These are phyloP conservation scores for Chaetodon trifascialis DNA, from an alignment of 2,113 vertebrate genomes.

Conservation along the genomic window DNA sequence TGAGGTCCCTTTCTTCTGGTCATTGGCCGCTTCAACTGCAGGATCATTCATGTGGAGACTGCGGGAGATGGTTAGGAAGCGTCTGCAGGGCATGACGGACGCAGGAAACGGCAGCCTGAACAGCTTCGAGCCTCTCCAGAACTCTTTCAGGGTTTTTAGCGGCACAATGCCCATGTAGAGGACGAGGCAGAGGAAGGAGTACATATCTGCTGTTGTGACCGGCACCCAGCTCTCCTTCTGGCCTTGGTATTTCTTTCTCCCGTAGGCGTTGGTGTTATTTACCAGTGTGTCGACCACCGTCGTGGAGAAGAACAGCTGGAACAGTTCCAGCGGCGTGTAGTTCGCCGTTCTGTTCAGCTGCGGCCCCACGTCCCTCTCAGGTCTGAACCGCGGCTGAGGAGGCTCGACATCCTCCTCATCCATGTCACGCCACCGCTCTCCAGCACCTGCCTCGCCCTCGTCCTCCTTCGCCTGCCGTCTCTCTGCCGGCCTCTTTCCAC, in stretches of 20 bases:
- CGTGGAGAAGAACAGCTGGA: conserved; percentile 70
- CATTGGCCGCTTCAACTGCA: conserved; percentile 51
- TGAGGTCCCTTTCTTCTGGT: conserved; percentile 63
- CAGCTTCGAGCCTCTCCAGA: conserved; percentile 64
- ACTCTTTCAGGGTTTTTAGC: conserved; percentile 66
- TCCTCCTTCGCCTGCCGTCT: not conserved
- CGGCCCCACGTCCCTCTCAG: conserved; percentile 51
- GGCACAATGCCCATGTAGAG: conserved; percentile 73
- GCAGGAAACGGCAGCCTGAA: conserved; percentile 69
- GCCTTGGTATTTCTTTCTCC: conserved; percentile 43
- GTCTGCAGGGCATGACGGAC: conserved; percentile 63
- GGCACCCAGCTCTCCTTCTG: conserved; percentile 50
- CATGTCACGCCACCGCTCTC: conserved; percentile 47
- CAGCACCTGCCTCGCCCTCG: not conserved
- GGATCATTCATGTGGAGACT: conserved; percentile 68
- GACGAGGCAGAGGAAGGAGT: conserved; percentile 66
- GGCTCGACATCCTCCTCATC: conserved; percentile 61
- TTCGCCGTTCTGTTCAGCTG: conserved; percentile 62
- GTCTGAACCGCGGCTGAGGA: conserved; percentile 61
- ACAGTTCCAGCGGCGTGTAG: conserved; percentile 71
- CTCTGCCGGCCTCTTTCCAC: conserved; percentile 15
- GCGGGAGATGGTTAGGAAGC: conserved; percentile 58
- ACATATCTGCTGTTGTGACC: conserved; percentile 64
- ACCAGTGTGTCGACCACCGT: conserved; percentile 62
- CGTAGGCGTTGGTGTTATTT: conserved; percentile 66